Percentiles rank a stretch among this genome's conserved stretches.
phyloP scores from a whole-genome alignment of 2,888 invertebrate genomes.

The Drosophila prostipennis region DNA sequence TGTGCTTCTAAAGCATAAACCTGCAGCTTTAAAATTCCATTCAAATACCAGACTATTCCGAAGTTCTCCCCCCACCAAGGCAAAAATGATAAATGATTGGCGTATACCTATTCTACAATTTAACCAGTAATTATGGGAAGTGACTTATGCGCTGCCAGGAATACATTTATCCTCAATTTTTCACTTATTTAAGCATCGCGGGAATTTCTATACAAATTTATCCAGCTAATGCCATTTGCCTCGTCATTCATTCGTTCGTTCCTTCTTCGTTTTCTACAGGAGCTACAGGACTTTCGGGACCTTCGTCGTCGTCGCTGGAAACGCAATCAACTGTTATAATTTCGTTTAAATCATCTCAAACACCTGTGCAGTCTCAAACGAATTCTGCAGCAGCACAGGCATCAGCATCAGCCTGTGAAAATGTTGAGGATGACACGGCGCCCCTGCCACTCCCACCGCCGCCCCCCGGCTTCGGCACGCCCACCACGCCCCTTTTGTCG shows the following conservation, averaged over 20 bases:
- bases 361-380: constrained; percentile 81
- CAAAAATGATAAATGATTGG: constrained; percentile 29
- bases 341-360: constrained; percentile 84
- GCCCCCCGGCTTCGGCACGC: constrained; percentile 69
- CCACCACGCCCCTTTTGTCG: constrained; percentile 82
- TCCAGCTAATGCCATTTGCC: constrained; percentile 48
- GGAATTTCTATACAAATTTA: constrained; percentile 47
- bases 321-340: constrained; percentile 84
- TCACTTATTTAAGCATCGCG: constrained; percentile 25
- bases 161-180: constrained; percentile 36
- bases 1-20: too few relatives aligned
- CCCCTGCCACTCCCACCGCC: constrained; percentile 56
- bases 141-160: constrained; percentile 28
- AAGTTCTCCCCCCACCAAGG: neutral
- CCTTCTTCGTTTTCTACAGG: constrained; percentile 17
- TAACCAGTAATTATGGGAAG: constrained; percentile 42
- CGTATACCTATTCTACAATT: constrained; percentile 16
- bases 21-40: neutral
- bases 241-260: constrained; percentile 41
- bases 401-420: constrained; percentile 4
- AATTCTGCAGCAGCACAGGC: constrained; percentile 5
- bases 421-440: constrained; percentile 46
- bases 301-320: constrained; percentile 73
- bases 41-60: neutral
- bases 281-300: constrained; percentile 24